Base-by-base conservation (phyloP, 2,113 vertebrate genomes). In the Tachycineta bicolor region DNA sequence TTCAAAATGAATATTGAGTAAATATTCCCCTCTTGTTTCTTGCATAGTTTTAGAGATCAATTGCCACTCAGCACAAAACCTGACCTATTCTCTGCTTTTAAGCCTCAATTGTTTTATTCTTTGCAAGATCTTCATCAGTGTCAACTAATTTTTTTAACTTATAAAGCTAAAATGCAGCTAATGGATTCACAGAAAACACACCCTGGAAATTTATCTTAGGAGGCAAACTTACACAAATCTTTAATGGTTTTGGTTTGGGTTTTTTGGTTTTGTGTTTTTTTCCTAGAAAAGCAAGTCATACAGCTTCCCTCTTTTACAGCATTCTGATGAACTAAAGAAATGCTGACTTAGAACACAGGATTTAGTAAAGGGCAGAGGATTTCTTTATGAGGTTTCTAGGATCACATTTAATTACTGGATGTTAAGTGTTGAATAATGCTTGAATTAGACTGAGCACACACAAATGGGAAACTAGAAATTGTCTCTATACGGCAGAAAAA, bases 221-320 rank as follows among this genome's bases (percentile, higher is more conserved):
- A 71, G 13, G 8, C 1, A 83, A 76, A 49, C 3, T 41, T 53
- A 22, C 1, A 4, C 13, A 58, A 47, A 85, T 26, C 5, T 65
- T 12, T 22, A 58, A 60, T 2, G 0, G 22, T 9, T 80, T 63
- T 5, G 2, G 6, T 9, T 59, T 63, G 9, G 15, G 2, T 13
- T n/a, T n/a, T 21, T 3, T n/a, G 12, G 8, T 18, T 47, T 19
- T 20, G n/a, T 16, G 3, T 10, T 4, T n/a, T 29, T 10, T 34
- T 11, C 3, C 19, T 62, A 52, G 23, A 55, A 74, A 65, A 6
- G 10, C 2, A 12, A 69, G 12, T 58, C 6, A 9, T 13, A 20
- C 6, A 80, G 9, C 4, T 92, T 91, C 12, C 65, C 22, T 70
- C 23, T 10, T 83, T 79, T 37, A 53, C 5, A 77, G 7, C 5